phyloP scores from a whole-genome alignment of 2,797 vertebrate genomes.

The Semaprochilodus insignis region DNA sequence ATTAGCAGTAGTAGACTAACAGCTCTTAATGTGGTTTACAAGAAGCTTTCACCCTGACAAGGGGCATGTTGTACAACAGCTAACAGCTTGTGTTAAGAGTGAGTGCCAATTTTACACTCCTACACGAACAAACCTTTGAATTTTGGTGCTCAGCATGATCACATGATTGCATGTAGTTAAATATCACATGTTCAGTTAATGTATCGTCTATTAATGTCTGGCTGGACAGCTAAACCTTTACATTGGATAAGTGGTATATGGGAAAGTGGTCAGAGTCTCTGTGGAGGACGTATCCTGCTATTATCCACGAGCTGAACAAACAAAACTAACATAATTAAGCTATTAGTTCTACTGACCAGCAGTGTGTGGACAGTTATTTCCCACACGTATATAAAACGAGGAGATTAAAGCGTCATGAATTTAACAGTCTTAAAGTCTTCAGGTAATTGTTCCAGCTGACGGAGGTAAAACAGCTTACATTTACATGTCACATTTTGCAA shows the following conservation, averaged over 20 bases:
- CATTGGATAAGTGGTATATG: too few species aligned
- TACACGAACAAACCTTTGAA: neutral
- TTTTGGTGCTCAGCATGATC: neutral
- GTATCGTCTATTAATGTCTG: neutral
- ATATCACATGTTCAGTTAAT: neutral
- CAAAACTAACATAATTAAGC: neutral
- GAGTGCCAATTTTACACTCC: neutral
- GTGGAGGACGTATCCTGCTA: neutral
- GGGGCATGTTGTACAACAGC: neutral
- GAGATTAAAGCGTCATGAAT: constrained; percentile 75
- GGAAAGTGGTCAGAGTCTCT: too few species aligned
- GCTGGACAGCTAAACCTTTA: neutral
- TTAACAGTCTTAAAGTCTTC: constrained; percentile 84
- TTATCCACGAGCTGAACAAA: neutral
- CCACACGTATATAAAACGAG: constrained; percentile 29
- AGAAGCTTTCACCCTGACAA: neutral
- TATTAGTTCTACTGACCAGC: constrained; percentile 23
- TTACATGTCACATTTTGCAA: constrained; percentile 27
- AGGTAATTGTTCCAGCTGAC: constrained; percentile 71
- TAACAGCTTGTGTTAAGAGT: neutral
- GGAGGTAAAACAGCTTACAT: constrained; percentile 2
- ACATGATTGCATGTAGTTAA: neutral
- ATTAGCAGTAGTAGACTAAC: neutral
- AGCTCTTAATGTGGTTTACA: neutral
- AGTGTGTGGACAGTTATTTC: neutral